These are phyloP conservation scores for Eupithecia vulgata DNA, from an alignment of 2,888 invertebrate genomes.

Conservation along the genomic window DNA sequence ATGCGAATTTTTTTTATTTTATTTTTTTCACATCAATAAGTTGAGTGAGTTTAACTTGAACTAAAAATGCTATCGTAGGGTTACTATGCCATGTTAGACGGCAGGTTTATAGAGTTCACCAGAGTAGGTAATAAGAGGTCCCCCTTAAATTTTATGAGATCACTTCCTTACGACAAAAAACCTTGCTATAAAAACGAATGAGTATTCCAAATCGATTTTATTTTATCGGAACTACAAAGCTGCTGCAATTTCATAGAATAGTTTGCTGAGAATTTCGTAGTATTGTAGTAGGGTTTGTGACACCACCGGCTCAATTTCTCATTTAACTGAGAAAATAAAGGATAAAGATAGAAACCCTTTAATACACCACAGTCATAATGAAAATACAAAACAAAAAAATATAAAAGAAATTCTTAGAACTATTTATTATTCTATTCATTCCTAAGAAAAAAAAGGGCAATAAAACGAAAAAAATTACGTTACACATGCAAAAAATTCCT, in stretches of 20 bases:
- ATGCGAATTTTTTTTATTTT: not conserved
- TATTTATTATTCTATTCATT: not conserved
- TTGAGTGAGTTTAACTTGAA: constrained; percentile 36
- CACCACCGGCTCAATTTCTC: too few relatives aligned
- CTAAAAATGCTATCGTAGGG: constrained; percentile 40
- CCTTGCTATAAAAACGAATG: constrained; percentile 23
- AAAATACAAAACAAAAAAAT: not conserved
- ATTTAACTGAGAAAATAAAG: too few relatives aligned
- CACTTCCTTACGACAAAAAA: constrained; percentile 14
- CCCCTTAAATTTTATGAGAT: constrained; percentile 6
- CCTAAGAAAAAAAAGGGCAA: too few relatives aligned
- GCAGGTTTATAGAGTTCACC: constrained; percentile 58
- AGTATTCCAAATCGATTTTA: constrained; percentile 23
- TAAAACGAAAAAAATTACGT: not conserved
- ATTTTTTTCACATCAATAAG: not conserved
- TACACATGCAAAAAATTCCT: not conserved
- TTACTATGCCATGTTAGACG: constrained; percentile 45
- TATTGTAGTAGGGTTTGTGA: too few relatives aligned
- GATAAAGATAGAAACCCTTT: not conserved
- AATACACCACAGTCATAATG: not conserved
- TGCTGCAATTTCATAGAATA: not conserved
- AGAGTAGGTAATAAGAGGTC: not conserved
- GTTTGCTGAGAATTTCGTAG: not conserved
- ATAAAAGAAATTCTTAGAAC: not conserved
- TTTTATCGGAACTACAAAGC: constrained; percentile 10